Conservation (phyloP, 2,888 invertebrate genomes). For the Caenorhabditis panamensis region DNA sequence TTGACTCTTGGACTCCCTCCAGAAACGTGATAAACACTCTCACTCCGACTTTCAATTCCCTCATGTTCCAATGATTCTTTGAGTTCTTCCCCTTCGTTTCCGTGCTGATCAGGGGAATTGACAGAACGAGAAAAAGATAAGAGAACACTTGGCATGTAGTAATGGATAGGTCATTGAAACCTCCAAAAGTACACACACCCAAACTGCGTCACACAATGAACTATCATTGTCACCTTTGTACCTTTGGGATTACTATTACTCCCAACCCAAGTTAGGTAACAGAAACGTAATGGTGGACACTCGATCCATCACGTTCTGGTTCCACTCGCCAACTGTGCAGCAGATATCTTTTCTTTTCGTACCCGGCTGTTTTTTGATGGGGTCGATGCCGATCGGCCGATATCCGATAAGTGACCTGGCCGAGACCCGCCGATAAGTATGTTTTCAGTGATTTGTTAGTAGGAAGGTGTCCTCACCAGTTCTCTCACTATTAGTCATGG, state of each 20-base stretch:
- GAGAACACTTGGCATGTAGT: conserved; percentile 40
- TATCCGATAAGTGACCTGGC: background rate
- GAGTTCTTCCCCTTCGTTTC: conserved; percentile 27
- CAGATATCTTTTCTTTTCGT: conserved; percentile 10
- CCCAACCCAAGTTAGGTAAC: no score
- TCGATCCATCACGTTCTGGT: conserved; percentile 30
- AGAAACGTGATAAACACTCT: conserved; percentile 1
- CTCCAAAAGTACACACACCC: conserved; percentile 23
- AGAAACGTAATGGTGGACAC: background rate
- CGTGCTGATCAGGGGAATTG: conserved; percentile 25
- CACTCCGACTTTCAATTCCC: conserved; percentile 6
- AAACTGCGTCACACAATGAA: conserved; percentile 38
- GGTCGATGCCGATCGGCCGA: background rate
- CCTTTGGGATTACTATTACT: conserved; percentile 2
- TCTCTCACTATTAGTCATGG: no score
- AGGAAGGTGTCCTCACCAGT: background rate
- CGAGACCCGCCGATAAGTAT: background rate
- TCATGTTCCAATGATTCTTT: conserved; percentile 29
- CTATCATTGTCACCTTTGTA: conserved; percentile 27
- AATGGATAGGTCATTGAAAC: conserved; percentile 50
- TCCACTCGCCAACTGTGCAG: conserved; percentile 32
- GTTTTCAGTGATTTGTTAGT: background rate
- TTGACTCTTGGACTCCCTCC: background rate
- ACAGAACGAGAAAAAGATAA: conserved; percentile 29
- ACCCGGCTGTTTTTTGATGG: conserved; percentile 32